Conservation (phyloP, 1,140 invertebrate genomes). For the Muscidifurax raptorellus region DNA sequence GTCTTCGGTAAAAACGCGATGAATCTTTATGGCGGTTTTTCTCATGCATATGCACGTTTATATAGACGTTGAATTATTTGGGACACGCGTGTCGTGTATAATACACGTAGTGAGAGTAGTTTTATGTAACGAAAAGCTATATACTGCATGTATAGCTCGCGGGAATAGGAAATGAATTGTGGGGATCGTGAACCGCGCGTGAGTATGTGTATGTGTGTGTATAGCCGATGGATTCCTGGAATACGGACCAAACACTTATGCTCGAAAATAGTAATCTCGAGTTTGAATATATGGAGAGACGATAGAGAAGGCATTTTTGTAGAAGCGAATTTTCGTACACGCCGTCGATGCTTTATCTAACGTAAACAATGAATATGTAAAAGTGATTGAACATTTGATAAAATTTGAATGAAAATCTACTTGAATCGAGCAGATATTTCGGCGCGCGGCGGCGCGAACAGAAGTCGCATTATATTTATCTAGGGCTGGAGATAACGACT, state of each 20-base stretch:
- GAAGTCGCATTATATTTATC: background rate
- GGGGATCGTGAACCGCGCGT: background rate
- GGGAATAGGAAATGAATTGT: background rate
- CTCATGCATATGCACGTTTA: background rate
- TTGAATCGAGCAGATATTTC: background rate
- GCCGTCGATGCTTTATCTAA: background rate
- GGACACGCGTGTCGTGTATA: too few species aligned
- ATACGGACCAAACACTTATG: background rate
- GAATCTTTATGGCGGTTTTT: background rate
- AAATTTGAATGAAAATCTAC: background rate
- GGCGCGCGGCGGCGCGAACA: background rate
- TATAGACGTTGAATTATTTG: too few species aligned
- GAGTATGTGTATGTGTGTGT: too few species aligned
- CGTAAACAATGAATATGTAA: slow-evolving; percentile 2
- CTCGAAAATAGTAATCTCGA: background rate
- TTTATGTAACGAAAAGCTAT: background rate
- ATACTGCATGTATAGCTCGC: too few species aligned
- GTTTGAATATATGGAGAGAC: background rate
- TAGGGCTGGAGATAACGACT: background rate
- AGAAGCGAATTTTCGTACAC: background rate
- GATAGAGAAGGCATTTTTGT: background rate
- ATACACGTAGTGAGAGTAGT: background rate
- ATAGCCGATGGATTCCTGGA: background rate
- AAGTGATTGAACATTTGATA: background rate
- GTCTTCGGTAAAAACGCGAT: background rate